A percentile compares a stretch with the other conserved stretches of the same genome.
Conservation (phyloP, 2,113 vertebrate genomes). For the Hemicordylus capensis region DNA sequence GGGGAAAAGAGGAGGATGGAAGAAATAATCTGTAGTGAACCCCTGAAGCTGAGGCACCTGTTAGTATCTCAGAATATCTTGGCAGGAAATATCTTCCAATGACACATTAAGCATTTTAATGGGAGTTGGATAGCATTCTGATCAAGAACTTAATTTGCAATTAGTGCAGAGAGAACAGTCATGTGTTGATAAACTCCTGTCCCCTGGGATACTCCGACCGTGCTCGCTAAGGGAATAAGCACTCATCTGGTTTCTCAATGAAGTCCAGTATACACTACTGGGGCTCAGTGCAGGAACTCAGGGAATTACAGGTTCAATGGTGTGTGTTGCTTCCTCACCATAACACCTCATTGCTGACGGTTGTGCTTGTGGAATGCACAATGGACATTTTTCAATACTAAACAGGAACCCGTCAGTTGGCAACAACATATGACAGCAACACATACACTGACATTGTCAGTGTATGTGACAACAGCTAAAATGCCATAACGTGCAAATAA, state of each 20-base stretch:
- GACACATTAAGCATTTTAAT: not conserved
- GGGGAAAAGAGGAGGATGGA: not conserved
- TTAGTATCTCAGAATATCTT: not conserved
- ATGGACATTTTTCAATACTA: not conserved
- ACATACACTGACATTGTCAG: accelerated
- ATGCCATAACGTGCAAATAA: not conserved
- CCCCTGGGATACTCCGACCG: not conserved
- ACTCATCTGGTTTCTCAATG: not conserved
- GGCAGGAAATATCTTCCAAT: not conserved
- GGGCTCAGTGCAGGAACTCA: not conserved
- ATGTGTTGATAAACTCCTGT: not conserved
- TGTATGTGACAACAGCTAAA: not conserved
- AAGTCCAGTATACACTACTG: not conserved
- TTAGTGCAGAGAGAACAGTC: not conserved
- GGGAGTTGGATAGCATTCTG: not conserved
- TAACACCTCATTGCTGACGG: not conserved
- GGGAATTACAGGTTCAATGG: not conserved
- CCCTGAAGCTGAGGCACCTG: not conserved
- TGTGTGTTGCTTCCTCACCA: not conserved
- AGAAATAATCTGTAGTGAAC: too few relatives aligned
- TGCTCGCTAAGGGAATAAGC: not conserved
- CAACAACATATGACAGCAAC: not conserved
- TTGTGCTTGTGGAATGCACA: not conserved
- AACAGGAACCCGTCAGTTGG: not conserved
- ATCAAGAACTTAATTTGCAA: not conserved